A percentile compares a stretch with the other conserved stretches of the same genome.
Conservation (phyloP, 92 coral and sea anemone species). For the Porites divaricata region DNA sequence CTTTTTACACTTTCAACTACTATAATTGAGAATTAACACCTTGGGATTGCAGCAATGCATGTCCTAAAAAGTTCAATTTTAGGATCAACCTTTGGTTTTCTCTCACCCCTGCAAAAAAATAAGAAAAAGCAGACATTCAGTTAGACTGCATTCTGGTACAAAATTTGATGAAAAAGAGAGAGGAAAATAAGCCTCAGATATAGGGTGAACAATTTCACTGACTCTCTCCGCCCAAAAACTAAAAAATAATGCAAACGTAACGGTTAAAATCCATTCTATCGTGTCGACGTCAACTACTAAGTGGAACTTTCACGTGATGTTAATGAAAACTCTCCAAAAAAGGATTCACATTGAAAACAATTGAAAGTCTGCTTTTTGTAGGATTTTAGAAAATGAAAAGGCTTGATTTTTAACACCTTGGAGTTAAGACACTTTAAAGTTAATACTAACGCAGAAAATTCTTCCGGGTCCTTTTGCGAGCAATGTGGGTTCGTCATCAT, state of each 20-base stretch:
- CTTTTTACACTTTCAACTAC: background rate
- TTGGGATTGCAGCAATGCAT: slow-evolving; percentile 98
- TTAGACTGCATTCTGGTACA: background rate
- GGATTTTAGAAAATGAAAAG: too few species aligned
- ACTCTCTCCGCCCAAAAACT: background rate
- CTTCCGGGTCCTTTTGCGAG: slow-evolving; percentile 96
- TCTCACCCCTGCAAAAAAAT: slow-evolving; percentile 78
- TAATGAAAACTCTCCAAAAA: too few species aligned
- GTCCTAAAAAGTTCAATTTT: slow-evolving; percentile 96
- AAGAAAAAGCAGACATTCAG: too few species aligned
- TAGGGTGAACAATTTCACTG: too few species aligned
- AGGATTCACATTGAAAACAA: too few species aligned
- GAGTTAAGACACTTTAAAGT: background rate
- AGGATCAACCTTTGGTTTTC: slow-evolving; percentile 95
- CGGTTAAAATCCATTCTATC: too few species aligned
- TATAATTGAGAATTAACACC: slow-evolving; percentile 41
- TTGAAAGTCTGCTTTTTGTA: too few species aligned
- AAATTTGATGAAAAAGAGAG: background rate
- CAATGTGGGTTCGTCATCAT: slow-evolving; percentile 92
- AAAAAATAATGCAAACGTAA: background rate
- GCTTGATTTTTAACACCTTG: too few species aligned
- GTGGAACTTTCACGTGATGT: too few species aligned
- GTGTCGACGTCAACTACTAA: too few species aligned
- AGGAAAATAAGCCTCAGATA: too few species aligned
- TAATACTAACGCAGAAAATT: slow-evolving; percentile 87